phyloP scores from a whole-genome alignment of 2,797 vertebrate genomes.

The Hypotaenidia philippensis region DNA sequence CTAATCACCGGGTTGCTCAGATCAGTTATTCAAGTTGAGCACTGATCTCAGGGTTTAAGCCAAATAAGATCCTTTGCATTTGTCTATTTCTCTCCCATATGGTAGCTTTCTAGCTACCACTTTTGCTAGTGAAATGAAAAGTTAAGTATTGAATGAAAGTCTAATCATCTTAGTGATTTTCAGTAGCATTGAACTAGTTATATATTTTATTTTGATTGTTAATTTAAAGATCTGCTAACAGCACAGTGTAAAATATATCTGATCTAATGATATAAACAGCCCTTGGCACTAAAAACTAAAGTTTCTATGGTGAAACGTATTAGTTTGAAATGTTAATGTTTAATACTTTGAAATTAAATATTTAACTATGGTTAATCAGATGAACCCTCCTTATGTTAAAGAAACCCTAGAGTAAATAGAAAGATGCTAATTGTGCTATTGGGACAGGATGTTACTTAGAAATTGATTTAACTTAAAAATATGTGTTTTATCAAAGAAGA shows the following conservation, averaged over 20 bases:
- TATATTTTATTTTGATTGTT: not conserved
- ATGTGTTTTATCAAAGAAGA: not conserved
- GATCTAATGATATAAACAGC: not conserved
- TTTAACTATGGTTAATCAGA: not conserved
- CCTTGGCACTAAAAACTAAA: not conserved
- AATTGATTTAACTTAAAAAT: not conserved
- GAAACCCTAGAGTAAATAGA: not conserved
- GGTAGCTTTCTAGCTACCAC: not conserved
- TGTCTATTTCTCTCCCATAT: constrained; percentile 28
- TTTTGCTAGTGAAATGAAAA: constrained; percentile 8
- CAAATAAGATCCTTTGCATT: not conserved
- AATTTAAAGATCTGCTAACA: constrained; percentile 1
- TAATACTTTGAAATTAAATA: too few species aligned
- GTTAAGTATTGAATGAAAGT: not conserved
- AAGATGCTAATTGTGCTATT: not conserved
- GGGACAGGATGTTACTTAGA: not conserved
- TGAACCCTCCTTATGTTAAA: not conserved
- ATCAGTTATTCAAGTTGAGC: not conserved
- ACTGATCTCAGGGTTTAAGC: not conserved
- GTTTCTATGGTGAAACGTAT: not conserved
- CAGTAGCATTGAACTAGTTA: not conserved
- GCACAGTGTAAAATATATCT: not conserved
- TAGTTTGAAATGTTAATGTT: too few species aligned
- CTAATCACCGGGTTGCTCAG: not conserved
- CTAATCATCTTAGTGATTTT: constrained; percentile 9